Evolutionary conservation across 1,140 invertebrate species (phyloP).

Genomic region (Artemia franciscana): DNA sequence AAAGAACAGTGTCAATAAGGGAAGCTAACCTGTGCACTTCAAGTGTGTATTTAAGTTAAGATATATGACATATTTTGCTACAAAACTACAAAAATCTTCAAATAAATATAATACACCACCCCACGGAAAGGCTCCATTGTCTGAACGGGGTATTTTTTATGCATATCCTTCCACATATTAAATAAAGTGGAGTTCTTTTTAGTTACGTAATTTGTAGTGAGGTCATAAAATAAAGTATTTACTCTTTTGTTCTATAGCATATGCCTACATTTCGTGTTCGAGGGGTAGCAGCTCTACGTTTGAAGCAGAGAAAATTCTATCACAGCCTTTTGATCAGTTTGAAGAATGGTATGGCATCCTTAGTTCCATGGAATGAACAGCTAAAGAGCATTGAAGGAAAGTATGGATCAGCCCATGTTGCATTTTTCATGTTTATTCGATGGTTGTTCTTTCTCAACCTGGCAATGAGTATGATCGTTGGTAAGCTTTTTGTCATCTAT

Average conservation of each 20-base stretch:
- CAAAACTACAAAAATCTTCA: too few species aligned
- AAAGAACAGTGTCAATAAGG: too few species aligned
- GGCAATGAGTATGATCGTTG: constrained; percentile 32
- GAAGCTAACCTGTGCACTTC: too few species aligned
- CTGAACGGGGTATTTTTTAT: too few species aligned
- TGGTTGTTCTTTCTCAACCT: constrained; percentile 55
- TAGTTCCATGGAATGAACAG: constrained; percentile 42
- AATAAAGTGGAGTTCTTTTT: too few species aligned
- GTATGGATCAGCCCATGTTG: constrained; percentile 33
- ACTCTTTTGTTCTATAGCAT: constrained; percentile 27
- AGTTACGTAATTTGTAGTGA: too few species aligned
- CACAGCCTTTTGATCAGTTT: constrained; percentile 20
- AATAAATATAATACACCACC: too few species aligned
- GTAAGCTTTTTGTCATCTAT: background rate
- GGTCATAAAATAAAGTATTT: too few species aligned
- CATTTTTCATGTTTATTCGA: constrained; percentile 54
- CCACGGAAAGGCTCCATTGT: too few species aligned
- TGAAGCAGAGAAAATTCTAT: constrained; percentile 2
- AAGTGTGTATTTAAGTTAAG: too few species aligned
- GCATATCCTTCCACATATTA: too few species aligned
- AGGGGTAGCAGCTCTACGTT: constrained; percentile 37
- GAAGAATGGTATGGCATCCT: constrained; percentile 34
- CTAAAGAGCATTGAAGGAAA: constrained; percentile 49
- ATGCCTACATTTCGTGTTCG: constrained; percentile 49
- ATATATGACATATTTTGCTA: too few species aligned